Evolutionary conservation across 92 coral and sea anemone genomes (phyloP).

Genomic region (Actinernus sp.): DNA sequence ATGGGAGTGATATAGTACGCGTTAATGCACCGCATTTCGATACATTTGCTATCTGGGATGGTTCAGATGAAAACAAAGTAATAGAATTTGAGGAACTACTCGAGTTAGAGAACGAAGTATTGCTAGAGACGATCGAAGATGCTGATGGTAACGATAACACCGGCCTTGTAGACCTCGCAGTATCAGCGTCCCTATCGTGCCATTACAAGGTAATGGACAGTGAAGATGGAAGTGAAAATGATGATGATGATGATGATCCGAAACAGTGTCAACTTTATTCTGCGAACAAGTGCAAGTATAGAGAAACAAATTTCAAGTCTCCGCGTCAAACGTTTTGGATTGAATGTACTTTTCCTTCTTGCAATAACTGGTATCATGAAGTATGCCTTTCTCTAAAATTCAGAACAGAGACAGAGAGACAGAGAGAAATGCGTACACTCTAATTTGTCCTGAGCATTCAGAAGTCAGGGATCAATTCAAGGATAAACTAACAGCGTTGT

Average conservation of each 20-base stretch:
- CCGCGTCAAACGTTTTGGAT: constrained; percentile 24
- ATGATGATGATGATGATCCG: constrained; percentile 35
- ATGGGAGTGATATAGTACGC: constrained; percentile 15
- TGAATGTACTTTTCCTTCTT: constrained; percentile 10
- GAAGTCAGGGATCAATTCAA: constrained; percentile 15
- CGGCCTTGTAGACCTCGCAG: constrained; percentile 15
- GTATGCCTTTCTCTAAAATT: constrained; percentile 12
- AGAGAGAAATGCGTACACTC: constrained; percentile 25
- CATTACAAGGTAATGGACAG: background rate
- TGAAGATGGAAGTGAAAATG: constrained; percentile 4
- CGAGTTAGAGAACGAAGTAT: constrained; percentile 34
- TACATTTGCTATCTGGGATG: constrained; percentile 29
- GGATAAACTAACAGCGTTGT: constrained; percentile 14
- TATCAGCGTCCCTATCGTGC: constrained; percentile 1
- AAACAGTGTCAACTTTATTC: constrained; percentile 29
- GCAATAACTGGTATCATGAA: constrained; percentile 32
- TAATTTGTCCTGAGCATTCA: constrained; percentile 31
- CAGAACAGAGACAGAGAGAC: constrained; percentile 4
- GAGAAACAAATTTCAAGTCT: constrained; percentile 11
- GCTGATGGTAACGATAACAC: background rate
- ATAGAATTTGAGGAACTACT: constrained; percentile 41
- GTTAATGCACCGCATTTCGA: constrained; percentile 33
- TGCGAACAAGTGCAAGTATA: constrained; percentile 34
- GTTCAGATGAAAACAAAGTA: constrained; percentile 23
- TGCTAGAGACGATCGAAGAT: constrained; percentile 20